A percentile compares a stretch with the other conserved stretches of the same genome.
phyloP scores from a whole-genome alignment of 2,113 vertebrate genomes.

The Picathartes gymnocephalus region DNA sequence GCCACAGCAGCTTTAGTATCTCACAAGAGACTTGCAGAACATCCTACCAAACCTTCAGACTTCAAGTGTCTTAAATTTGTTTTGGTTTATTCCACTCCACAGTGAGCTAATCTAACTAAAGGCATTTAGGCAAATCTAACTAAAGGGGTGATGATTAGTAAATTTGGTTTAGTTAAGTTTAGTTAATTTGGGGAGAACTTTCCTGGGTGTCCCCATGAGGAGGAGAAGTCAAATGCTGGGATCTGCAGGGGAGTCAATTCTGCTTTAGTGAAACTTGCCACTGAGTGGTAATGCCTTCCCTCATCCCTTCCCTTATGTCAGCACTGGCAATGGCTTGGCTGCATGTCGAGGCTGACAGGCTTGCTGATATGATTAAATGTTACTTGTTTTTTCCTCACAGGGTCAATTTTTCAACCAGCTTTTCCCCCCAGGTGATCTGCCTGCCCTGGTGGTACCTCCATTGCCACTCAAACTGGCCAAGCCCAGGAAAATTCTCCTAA shows the following conservation, averaged over 20 bases:
- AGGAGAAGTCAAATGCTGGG: not conserved
- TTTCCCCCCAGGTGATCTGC: not conserved
- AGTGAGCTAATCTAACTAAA: not conserved
- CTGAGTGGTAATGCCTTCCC: not conserved
- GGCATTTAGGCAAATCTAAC: not conserved
- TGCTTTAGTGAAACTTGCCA: not conserved
- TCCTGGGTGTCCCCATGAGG: not conserved
- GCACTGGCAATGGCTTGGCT: not conserved
- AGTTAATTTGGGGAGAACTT: not conserved
- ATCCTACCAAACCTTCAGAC: not conserved
- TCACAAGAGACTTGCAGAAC: not conserved
- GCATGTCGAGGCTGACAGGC: accelerated
- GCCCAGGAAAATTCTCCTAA: not conserved
- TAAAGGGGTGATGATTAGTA: not conserved
- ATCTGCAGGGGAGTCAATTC: not conserved
- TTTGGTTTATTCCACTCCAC: not conserved
- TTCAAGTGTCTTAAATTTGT: not conserved
- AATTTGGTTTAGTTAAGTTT: not conserved
- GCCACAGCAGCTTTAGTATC: not conserved
- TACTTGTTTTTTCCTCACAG: not conserved
- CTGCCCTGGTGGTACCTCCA: not conserved
- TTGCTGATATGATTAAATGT: not conserved
- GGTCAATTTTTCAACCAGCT: not conserved
- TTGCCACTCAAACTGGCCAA: not conserved
- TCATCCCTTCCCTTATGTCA: not conserved